Evolutionary conservation across 2,113 vertebrate species (phyloP).

Genomic region (Hydrochoerus hydrochaeris): DNA sequence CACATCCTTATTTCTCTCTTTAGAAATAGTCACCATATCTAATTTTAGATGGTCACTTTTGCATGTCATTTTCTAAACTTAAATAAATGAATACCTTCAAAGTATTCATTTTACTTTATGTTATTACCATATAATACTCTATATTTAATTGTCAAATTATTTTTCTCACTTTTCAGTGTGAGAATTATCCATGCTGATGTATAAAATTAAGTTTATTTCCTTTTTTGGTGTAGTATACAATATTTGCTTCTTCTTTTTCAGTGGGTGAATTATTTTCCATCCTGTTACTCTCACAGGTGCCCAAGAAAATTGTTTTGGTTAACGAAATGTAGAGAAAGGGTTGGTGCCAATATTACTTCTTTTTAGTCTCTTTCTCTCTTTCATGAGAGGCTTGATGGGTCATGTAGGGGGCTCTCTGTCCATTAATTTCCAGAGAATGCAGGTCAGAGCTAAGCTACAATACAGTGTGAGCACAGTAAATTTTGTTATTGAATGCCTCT

Average conservation of each 20-base stretch:
- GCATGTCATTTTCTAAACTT: neutral
- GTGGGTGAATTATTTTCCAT: neutral
- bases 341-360: neutral
- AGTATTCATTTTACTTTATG: neutral
- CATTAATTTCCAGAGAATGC: neutral
- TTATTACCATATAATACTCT: neutral
- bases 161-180: neutral
- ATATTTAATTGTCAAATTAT: neutral
- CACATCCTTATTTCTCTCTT: neutral
- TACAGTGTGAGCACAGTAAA: neutral
- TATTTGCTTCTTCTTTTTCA: neutral
- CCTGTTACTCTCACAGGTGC: neutral
- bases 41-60: neutral
- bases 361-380: neutral
- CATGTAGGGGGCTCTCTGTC: neutral
- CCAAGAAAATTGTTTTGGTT: neutral
- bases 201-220: neutral
- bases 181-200: neutral
- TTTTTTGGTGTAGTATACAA: neutral
- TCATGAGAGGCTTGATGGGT: neutral
- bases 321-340: neutral
- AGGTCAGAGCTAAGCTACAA: neutral
- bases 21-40: neutral
- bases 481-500: neutral
- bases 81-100: neutral